Conservation (phyloP, 2,888 invertebrate species). For the Limnephilus rhombicus region DNA sequence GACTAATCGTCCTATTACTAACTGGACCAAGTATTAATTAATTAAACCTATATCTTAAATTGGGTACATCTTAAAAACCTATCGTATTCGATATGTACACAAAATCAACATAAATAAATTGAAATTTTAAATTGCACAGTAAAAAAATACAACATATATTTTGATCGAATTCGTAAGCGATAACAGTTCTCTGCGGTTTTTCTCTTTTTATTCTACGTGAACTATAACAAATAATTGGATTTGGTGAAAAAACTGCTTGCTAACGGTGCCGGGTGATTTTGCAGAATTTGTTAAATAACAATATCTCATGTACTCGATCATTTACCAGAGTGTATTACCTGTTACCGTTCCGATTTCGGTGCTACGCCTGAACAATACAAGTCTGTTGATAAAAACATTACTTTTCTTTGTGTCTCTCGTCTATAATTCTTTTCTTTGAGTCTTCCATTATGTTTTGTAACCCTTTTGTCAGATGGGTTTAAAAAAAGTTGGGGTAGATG, state of each 20-base stretch:
- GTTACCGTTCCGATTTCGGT: conserved; percentile 21
- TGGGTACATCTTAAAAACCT: background rate
- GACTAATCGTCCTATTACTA: background rate
- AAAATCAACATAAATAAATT: background rate
- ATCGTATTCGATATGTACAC: background rate
- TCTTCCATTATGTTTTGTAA: conserved; percentile 6
- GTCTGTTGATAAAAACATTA: conserved; percentile 37
- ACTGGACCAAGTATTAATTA: background rate
- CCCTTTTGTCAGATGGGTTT: conserved; percentile 27
- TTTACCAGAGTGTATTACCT: background rate
- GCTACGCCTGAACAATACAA: conserved; percentile 15
- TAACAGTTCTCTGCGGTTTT: conserved; percentile 39
- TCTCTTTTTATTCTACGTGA: conserved; percentile 19
- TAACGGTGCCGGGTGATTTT: conserved; percentile 29
- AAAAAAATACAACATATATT: background rate
- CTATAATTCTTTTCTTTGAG: conserved; percentile 19
- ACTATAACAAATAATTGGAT: conserved; percentile 36
- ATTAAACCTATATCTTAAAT: background rate
- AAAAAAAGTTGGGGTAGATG: conserved; percentile 8
- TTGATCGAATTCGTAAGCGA: conserved; percentile 26
- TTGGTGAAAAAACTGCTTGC: conserved; percentile 1
- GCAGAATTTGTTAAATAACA: conserved; percentile 6
- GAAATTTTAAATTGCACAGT: background rate
- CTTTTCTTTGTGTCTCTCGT: conserved; percentile 14
- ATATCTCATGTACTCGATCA: background rate